phyloP scores from a whole-genome alignment of 2,113 vertebrate species.

The Ochotona curzoniae region DNA sequence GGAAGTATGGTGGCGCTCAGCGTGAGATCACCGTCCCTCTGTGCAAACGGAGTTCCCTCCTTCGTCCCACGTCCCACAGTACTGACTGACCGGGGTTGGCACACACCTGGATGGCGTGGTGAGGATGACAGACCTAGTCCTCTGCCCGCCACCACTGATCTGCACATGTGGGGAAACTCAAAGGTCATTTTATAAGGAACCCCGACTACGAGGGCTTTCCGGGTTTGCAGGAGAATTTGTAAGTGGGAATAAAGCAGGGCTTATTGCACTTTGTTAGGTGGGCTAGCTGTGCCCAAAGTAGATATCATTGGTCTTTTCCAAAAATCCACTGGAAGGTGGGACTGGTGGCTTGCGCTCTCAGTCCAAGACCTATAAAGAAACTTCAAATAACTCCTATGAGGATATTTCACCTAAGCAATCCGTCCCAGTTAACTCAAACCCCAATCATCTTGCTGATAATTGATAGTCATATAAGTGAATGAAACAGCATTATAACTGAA shows the following conservation, averaged over 20 bases:
- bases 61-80: background rate
- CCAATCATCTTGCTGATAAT: background rate
- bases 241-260: background rate
- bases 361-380: background rate
- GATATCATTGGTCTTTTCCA: background rate
- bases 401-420: background rate
- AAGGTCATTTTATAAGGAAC: background rate
- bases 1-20: background rate
- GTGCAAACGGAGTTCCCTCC: background rate
- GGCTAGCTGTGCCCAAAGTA: background rate
- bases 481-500: background rate
- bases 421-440: background rate
- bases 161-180: background rate
- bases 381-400: background rate
- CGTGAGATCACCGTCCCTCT: background rate
- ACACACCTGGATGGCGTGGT: background rate
- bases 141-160: background rate
- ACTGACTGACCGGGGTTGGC: background rate
- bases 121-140: background rate
- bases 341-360: background rate
- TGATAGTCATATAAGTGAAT: slow-evolving; percentile 12
- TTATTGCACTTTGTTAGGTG: background rate
- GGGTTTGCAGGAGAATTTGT: background rate
- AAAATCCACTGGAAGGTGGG: background rate
- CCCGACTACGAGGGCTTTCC: background rate